Conservation (phyloP, 2,113 vertebrate species). For the Ginglymostoma cirratum region DNA sequence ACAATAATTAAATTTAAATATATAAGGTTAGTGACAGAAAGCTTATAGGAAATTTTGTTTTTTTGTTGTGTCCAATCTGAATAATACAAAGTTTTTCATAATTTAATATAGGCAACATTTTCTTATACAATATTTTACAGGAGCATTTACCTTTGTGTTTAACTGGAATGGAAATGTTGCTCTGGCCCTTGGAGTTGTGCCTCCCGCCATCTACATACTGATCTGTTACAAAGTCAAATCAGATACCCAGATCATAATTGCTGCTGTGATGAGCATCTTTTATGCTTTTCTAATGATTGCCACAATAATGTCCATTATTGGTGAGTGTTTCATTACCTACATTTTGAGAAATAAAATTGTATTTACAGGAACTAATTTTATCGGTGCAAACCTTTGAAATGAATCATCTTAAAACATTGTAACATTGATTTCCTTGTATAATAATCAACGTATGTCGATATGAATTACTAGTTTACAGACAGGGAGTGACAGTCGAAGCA, state of each 20-base stretch:
- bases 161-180: slow-evolving; percentile 48
- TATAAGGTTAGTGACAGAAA: not conserved
- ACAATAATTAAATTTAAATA: not conserved
- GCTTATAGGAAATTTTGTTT: not conserved
- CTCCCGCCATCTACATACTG: slow-evolving; percentile 59
- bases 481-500: not conserved
- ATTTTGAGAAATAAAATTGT: not conserved
- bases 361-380: not conserved
- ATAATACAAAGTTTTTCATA: not conserved
- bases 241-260: slow-evolving; percentile 60
- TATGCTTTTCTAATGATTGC: slow-evolving; percentile 71
- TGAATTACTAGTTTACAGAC: not conserved
- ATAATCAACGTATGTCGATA: not conserved
- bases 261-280: slow-evolving; percentile 59
- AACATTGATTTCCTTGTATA: not conserved
- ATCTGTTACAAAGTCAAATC: slow-evolving; percentile 58
- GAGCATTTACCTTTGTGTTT: slow-evolving; percentile 65
- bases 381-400: not conserved
- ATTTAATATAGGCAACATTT: not conserved
- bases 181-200: slow-evolving; percentile 55
- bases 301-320: slow-evolving; percentile 64
- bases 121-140: slow-evolving; percentile 45
- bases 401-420: not conserved
- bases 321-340: slow-evolving; percentile 46
- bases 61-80: not conserved